Evolutionary conservation across 2,113 vertebrate genomes (phyloP), one percentile per base, ranked within the genome.

Genomic region (Nothocercus julius): DNA sequence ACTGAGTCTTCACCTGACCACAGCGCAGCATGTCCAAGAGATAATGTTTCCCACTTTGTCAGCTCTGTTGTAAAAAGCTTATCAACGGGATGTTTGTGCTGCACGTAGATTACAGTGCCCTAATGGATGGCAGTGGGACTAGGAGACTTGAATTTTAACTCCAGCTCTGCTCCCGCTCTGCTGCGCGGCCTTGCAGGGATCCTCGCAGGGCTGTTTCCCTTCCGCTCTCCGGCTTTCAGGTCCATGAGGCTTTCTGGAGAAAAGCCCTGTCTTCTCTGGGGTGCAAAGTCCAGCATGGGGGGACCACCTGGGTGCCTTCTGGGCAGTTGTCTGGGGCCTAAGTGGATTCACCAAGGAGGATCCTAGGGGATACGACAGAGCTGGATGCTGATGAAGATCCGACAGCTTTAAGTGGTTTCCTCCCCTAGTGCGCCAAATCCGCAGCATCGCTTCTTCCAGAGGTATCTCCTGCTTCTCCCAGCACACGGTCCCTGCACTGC

Each of bases 61-160:
- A 83, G 83, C 56, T 68, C 64, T 81, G 49, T 82, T 94, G 87
- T 85, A 94, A 91, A 96, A 96, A 75, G 53, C 84, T 95, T 94
- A 92, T 94, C 91, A 90, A 73, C 4, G 83, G 91, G 53, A 58
- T 92, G 66, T 85, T 93, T 89, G 81, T 58, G 51, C 78, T 90
- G 56, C 45, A 51, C 78, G 90, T 89, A 87, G 72, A 75, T 92
- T 93, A 74, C 61, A 74, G 51, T 85, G 61, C 85, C 87, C 72
- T 94, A 83, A 94, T 83, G 75, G 82, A 64, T 66, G 64, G 85
- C 34, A 83, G 59, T 51, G 28, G 53, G 66, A 66, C 14, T 32
- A 16, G 58, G 34, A 89, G 70, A 64, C 61, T 75, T 93, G 59
- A 92, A 87, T 93, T 96, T 75, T 76, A 87, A 88, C 90, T 88